These are phyloP conservation scores for Epizoanthus fatuus DNA, from an alignment of 92 coral and sea anemone genomes.

Conservation along the genomic window DNA sequence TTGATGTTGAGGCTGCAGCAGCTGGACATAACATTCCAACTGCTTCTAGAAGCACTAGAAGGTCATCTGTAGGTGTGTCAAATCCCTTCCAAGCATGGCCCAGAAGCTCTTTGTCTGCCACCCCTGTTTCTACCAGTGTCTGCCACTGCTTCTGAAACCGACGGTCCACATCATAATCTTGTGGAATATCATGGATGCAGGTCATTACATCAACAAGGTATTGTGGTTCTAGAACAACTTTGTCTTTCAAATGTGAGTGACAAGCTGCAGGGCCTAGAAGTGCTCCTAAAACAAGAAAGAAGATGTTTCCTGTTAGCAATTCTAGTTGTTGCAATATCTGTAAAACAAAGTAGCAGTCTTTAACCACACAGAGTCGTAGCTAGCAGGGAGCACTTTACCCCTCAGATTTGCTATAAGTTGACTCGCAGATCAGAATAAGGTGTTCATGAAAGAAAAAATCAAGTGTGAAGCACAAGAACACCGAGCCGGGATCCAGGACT, in stretches of 20 bases:
- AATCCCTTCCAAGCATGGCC: constrained; percentile 58
- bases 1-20: background rate
- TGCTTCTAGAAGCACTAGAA: constrained; percentile 68
- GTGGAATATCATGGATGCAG: constrained; percentile 67
- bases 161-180: constrained; percentile 39
- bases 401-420: no score
- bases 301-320: background rate
- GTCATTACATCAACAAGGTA: constrained; percentile 83
- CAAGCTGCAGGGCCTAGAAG: constrained; percentile 37
- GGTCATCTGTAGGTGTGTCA: constrained; percentile 50
- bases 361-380: background rate
- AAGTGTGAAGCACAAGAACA: no score
- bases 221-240: constrained; percentile 76
- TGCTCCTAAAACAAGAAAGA: constrained; percentile 45
- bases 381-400: no score
- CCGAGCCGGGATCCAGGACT: no score
- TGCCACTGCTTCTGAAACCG: constrained; percentile 52
- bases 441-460: no score
- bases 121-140: constrained; percentile 49
- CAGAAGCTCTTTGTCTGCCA: constrained; percentile 48
- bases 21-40: constrained; percentile 72
- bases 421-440: no score
- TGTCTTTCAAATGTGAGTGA: constrained; percentile 18
- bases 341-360: no score
- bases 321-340: background rate